Conservation (phyloP, 2,888 invertebrate species). For the Euplexia lucipara region DNA sequence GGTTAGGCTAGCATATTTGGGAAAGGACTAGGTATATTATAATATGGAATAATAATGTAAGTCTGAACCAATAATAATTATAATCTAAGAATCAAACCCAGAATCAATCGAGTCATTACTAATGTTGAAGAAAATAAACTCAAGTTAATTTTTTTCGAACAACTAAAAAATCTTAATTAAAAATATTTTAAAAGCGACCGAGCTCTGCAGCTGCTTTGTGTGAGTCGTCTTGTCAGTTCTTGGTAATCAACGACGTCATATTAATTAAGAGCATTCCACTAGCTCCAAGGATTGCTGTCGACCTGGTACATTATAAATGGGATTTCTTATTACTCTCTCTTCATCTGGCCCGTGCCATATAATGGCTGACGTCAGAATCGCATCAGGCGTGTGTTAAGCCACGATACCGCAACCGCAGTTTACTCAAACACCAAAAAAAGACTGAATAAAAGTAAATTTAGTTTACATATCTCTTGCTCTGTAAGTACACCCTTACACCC, state of each 20-base stretch:
- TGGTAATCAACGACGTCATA: constrained; percentile 42
- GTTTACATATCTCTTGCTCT: too few species aligned
- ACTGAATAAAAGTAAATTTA: too few species aligned
- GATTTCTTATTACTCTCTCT: constrained; percentile 40
- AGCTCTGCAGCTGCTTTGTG: constrained; percentile 30
- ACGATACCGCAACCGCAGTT: too few species aligned
- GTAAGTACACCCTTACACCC: too few species aligned
- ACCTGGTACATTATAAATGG: constrained; percentile 30
- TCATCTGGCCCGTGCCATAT: not conserved
- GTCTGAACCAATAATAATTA: not conserved
- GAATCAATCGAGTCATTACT: not conserved
- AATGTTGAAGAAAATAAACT: not conserved
- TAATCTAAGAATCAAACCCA: not conserved
- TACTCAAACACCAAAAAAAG: too few species aligned
- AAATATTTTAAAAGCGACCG: constrained; percentile 24
- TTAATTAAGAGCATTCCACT: constrained; percentile 46
- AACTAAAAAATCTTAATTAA: constrained; percentile 23
- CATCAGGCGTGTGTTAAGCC: too few species aligned
- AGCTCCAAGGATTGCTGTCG: constrained; percentile 31
- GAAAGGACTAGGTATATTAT: too few species aligned
- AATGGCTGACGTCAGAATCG: too few species aligned
- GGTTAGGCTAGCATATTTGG: too few species aligned
- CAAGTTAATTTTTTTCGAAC: not conserved
- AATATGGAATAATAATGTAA: not conserved
- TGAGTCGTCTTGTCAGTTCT: constrained; percentile 21